Evolutionary conservation across 35 echinoderm and acorn worm species (phyloP), one percentile per base, ranked within the genome.

Genomic region (Diadema setosum): DNA sequence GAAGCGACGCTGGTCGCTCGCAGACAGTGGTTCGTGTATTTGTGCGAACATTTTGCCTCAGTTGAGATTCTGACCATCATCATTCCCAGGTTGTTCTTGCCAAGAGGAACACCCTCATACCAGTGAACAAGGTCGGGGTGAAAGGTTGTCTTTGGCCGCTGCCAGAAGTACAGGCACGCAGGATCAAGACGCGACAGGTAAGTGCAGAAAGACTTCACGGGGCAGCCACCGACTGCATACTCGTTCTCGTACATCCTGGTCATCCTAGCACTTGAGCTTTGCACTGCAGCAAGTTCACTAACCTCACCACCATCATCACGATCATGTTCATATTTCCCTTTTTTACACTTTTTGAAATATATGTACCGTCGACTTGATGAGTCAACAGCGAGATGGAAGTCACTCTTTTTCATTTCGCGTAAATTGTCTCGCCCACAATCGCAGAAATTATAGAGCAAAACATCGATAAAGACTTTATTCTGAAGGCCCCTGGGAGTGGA

Each of bases 21-120:
- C 7, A 90, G 59, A 73, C 80, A 84, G 45, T 90, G 88, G 23
- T 90, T 90, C 20, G 88, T 90, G 63, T 90, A 84, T n/a, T 25
- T 39, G 30, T 82, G 30, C 26, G 81, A 90, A 34, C 88, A 90
- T 20, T 69, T 21, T 23, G 88, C 56, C 46, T 35, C 18, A 23
- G 29, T 59, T 5, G 80, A 84, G n/a, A 90, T 84, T 6, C 17
- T 70, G 35, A 73, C 74, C 88, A 90, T 84, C 36, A 69, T 90
- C 27, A 48, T 58, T 31, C 80, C 80, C 7, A 90, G 43, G 1
- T 78, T 90, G 40, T 89, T 82, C 20, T 42, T 63, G 0, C 56
- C 87, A 3, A 82, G 1, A 2, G 74, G 36, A 2, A 39, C 5
- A 46, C 75, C 52, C 20, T 21, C 3, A 42, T 89, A 89, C 46